Base-by-base conservation (phyloP, 1,140 invertebrate genomes). In the Zaprionus ornatus region DNA sequence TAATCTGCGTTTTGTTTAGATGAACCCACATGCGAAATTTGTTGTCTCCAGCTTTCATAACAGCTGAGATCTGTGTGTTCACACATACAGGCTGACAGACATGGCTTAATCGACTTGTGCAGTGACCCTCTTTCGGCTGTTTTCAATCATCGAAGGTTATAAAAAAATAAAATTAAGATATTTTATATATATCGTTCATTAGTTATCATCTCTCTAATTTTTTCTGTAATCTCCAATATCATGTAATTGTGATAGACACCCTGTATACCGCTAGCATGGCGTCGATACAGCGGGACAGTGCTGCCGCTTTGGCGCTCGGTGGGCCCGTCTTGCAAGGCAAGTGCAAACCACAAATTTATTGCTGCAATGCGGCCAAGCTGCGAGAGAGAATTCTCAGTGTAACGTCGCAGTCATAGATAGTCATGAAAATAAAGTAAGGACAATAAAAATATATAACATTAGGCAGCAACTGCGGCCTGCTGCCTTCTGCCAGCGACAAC, bases 391-490 rank as follows among this genome's bases (percentile, higher is more conserved):
- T 80, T 59, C 65, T 78, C 66, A 64, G 79, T 71, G 48, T 74
- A 81, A 82, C 72, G 74, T 66, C 57, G 65, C 64, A 74, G 71
- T 72, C 77, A 82, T 86, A 77, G 66, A 77, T 77, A 63, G 60
- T 77, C 74, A 65, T 71, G 70, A 83, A 82, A 77, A 65, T 88
- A 77, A 88, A 75, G 74, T 79, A 72, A 85, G 82, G 71, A 88
- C 80, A 81, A 88, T 85, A 90, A 85, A 90, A 90, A 90, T 85
- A 63, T 90, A 85, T 74, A 81, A 87, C 80, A 87, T 88, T 88
- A 76, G 75, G 66, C 65, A 63, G 62, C 42, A 68, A 50, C 74
- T 77, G 78, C 75, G 77, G 65, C 83, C 80, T 77, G 32, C 71
- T 64, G 65, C 74, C 32, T 35, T 32, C 29, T 56, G 37, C 35